These are phyloP conservation scores for Luffia ferchaultella DNA, from an alignment of 2,888 invertebrate species.

Conservation along the genomic window DNA sequence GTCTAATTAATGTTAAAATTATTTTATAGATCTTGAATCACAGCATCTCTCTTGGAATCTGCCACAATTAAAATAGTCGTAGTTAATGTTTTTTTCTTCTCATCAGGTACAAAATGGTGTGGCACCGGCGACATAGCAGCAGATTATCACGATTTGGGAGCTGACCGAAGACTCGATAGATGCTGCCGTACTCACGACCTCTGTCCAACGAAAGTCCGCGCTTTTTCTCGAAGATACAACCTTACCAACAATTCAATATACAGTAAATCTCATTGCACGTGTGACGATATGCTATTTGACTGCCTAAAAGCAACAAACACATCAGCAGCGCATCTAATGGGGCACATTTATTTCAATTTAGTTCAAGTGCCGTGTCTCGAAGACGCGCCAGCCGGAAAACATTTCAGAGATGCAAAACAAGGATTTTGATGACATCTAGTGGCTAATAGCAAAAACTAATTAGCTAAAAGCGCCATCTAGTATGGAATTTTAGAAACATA, in stretches of 20 bases:
- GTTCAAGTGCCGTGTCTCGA: slow-evolving; percentile 79
- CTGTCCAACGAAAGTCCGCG: slow-evolving; percentile 82
- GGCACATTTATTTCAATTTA: slow-evolving; percentile 86
- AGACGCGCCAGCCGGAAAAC: slow-evolving; percentile 48
- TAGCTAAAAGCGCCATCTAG: no score
- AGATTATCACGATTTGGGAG: slow-evolving; percentile 85
- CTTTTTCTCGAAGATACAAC: slow-evolving; percentile 77
- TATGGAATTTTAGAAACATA: no score
- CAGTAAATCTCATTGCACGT: slow-evolving; percentile 89
- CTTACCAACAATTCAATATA: slow-evolving; percentile 84
- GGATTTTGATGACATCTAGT: slow-evolving; percentile 41
- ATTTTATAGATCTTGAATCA: no score
- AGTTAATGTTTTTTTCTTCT: no score
- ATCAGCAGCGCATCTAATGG: slow-evolving; percentile 79
- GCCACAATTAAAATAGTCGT: no score
- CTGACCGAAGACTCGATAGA: slow-evolving; percentile 73
- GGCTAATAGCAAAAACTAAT: neutral
- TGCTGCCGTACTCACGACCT: slow-evolving; percentile 93
- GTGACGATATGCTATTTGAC: slow-evolving; percentile 83
- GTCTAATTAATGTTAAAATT: no score
- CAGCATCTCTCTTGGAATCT: no score
- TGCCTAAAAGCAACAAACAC: slow-evolving; percentile 81
- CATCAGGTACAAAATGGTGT: slow-evolving; percentile 94
- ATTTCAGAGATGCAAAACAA: slow-evolving; percentile 57
- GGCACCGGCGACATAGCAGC: slow-evolving; percentile 89